These are phyloP conservation scores for Siniperca obscura DNA, from an alignment of 2,797 vertebrate species.

Conservation along the genomic window DNA sequence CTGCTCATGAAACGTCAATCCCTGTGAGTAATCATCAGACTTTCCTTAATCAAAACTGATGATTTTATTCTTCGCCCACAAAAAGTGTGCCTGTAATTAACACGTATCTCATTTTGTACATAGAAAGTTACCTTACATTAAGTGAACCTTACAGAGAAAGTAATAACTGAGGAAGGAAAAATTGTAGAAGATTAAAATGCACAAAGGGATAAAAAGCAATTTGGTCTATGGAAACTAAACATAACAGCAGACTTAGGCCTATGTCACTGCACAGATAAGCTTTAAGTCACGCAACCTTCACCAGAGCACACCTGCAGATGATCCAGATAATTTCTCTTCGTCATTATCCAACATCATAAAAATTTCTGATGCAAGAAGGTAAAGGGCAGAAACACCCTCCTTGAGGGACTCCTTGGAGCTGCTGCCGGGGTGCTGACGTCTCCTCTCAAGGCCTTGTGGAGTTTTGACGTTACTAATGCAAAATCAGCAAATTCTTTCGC, in stretches of 20 bases:
- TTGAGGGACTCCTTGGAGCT: neutral
- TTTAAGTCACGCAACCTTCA: neutral
- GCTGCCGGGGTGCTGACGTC: slow-evolving; percentile 35
- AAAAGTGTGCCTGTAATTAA: neutral
- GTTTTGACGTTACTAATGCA: neutral
- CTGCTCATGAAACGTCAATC: neutral
- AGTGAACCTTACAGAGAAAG: neutral
- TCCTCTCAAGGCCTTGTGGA: slow-evolving; percentile 34
- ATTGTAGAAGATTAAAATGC: neutral
- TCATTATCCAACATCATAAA: neutral
- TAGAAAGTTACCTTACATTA: neutral
- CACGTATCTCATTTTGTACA: neutral
- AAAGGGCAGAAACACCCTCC: neutral
- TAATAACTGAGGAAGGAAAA: too few species aligned
- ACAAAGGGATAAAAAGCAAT: neutral
- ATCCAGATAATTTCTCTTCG: neutral
- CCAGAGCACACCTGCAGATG: neutral
- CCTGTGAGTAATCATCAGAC: neutral
- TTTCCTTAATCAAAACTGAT: neutral
- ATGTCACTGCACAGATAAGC: neutral
- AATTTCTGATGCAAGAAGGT: neutral
- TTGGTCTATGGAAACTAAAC: neutral
- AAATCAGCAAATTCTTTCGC: neutral
- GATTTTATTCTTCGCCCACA: neutral
- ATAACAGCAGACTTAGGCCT: neutral